Percentiles rank a stretch among this genome's conserved stretches.
Conservation (phyloP, 2,113 vertebrate genomes). For the Macaca nemestrina region DNA sequence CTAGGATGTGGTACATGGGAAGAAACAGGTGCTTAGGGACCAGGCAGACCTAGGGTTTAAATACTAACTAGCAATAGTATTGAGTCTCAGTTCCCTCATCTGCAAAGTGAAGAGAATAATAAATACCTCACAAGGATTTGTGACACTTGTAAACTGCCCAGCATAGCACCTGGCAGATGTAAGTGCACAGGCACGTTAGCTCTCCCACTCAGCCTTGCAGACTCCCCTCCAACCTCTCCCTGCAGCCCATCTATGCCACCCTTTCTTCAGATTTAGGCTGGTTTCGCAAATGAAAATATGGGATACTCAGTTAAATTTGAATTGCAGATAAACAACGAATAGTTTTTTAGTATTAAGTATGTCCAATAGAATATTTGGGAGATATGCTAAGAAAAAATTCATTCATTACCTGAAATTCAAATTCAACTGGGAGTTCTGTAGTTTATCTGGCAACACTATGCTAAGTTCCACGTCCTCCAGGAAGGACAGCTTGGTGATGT, state of each 20-base stretch:
- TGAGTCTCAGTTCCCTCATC: neutral
- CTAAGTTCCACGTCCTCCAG: neutral
- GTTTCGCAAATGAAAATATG: neutral
- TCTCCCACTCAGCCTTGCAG: neutral
- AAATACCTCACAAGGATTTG: neutral
- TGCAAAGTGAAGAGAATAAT: neutral
- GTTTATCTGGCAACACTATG: neutral
- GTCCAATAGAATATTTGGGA: neutral
- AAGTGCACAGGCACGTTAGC: accelerated
- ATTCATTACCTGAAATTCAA: neutral
- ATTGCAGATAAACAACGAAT: neutral
- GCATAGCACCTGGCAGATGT: neutral
- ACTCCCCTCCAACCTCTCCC: too few species aligned
- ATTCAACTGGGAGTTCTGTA: neutral
- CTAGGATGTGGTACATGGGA: neutral
- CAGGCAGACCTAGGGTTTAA: neutral
- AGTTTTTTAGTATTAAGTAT: neutral
- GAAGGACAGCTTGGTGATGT: neutral
- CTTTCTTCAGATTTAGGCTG: neutral
- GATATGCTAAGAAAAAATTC: neutral
- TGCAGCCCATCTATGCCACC: too few species aligned
- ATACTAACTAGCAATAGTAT: neutral
- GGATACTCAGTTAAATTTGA: neutral
- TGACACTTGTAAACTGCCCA: neutral
- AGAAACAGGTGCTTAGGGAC: neutral